Percentiles rank a stretch among this genome's conserved stretches.
These are phyloP conservation scores for Hylaea fasciaria DNA, from an alignment of 2,888 invertebrate species.

Conservation along the genomic window DNA sequence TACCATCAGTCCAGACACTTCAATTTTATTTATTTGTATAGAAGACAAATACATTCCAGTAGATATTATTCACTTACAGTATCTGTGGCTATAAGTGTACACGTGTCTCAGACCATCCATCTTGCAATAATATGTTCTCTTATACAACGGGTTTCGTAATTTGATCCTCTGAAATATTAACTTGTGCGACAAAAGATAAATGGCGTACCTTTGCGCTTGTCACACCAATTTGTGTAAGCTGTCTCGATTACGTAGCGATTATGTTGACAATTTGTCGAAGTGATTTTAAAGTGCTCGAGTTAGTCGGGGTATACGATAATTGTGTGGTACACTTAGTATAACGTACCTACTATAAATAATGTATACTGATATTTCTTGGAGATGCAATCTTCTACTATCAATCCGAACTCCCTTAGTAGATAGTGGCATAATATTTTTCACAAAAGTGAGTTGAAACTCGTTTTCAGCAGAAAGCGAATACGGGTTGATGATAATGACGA, in stretches of 20 bases:
- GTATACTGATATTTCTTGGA: no score
- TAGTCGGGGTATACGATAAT: neutral
- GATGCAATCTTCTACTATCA: no score
- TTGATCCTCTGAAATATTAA: constrained; percentile 80
- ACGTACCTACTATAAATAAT: no score
- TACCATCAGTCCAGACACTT: no score
- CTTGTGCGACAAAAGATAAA: constrained; percentile 70
- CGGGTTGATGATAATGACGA: no score
- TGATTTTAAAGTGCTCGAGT: constrained; percentile 6
- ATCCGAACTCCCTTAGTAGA: no score
- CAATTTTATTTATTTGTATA: no score
- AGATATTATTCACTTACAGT: neutral
- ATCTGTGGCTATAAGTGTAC: constrained; percentile 14
- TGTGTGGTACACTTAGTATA: neutral
- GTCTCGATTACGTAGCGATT: constrained; percentile 30
- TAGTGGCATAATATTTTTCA: no score
- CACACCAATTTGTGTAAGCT: constrained; percentile 49
- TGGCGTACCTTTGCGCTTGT: constrained; percentile 48
- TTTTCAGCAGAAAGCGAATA: no score
- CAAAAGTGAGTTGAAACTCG: no score
- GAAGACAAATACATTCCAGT: neutral
- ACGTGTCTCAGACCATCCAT: constrained; percentile 57
- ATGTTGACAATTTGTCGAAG: constrained; percentile 20
- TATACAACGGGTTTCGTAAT: constrained; percentile 73
- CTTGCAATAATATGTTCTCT: constrained; percentile 70